Percentiles rank a stretch among this genome's conserved stretches.
phyloP scores from a whole-genome alignment of 2,113 vertebrate species.

The Tinamus guttatus region DNA sequence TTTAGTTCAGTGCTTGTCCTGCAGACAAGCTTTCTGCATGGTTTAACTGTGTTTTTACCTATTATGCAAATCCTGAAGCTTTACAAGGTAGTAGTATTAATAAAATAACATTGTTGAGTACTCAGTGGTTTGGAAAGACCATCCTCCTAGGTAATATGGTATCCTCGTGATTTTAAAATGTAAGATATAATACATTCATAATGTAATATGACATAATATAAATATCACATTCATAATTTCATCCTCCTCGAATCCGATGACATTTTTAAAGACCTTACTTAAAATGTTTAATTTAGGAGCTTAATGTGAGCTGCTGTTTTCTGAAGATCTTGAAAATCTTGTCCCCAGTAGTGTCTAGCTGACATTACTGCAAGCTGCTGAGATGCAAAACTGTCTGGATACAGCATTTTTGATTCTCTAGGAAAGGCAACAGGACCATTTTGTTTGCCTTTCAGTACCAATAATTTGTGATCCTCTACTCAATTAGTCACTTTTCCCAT shows the following conservation, averaged over 20 bases:
- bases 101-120: too few relatives aligned
- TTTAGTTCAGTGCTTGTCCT: neutral
- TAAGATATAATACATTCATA: neutral
- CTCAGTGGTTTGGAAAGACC: neutral
- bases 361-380: neutral
- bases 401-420: neutral
- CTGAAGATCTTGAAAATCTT: neutral
- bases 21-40: neutral
- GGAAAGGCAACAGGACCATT: neutral
- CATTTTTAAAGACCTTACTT: neutral
- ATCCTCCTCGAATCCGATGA: neutral
- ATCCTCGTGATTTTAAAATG: neutral
- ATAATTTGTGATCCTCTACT: neutral
- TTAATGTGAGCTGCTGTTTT: neutral
- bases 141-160: accelerated
- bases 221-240: neutral
- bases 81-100: neutral
- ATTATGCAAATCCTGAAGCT: neutral
- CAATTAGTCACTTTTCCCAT: neutral
- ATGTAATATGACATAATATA: too few relatives aligned
- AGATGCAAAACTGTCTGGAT: neutral
- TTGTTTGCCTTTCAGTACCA: neutral
- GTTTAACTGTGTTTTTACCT: neutral
- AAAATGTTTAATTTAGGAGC: neutral
- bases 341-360: neutral